Evolutionary conservation across 1,140 invertebrate genomes (phyloP).

Genomic region (Nylanderia fulva): DNA sequence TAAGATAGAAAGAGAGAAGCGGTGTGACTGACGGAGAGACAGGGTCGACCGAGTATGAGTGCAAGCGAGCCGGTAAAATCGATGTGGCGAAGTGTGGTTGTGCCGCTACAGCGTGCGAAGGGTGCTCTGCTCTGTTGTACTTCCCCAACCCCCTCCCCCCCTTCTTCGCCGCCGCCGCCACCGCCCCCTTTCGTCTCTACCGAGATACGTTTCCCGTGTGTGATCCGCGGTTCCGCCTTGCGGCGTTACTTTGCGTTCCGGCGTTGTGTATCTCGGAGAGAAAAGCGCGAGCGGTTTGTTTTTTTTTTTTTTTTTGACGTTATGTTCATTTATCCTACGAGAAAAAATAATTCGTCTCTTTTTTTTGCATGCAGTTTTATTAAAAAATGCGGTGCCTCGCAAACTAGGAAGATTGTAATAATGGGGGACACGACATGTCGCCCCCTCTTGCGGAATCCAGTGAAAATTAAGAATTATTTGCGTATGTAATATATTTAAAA

Average conservation of each 20-base stretch:
- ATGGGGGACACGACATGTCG: too few species aligned
- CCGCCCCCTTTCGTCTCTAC: not conserved
- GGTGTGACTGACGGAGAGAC: slow-evolving; percentile 62
- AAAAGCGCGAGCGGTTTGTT: not conserved
- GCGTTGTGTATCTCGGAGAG: slow-evolving; percentile 33
- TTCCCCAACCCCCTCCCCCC: not conserved
- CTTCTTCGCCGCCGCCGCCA: not conserved
- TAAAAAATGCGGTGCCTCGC: not conserved
- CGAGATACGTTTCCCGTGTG: slow-evolving; percentile 60
- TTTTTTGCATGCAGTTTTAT: not conserved
- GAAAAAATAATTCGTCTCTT: not conserved
- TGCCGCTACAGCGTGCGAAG: slow-evolving; percentile 74
- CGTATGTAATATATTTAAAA: too few species aligned
- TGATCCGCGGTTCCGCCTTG: slow-evolving; percentile 68
- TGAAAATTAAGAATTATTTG: too few species aligned
- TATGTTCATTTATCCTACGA: slow-evolving; percentile 13
- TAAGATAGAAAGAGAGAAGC: slow-evolving; percentile 72
- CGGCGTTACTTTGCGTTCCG: slow-evolving; percentile 61
- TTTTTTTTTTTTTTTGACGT: not conserved
- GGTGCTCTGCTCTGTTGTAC: slow-evolving; percentile 68
- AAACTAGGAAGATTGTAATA: not conserved
- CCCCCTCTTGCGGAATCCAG: too few species aligned
- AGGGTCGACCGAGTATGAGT: slow-evolving; percentile 76
- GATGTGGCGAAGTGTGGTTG: slow-evolving; percentile 82
- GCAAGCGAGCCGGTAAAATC: slow-evolving; percentile 83